Base-by-base conservation (phyloP, 2,113 vertebrate species). In the Trematocara macrostoma region DNA sequence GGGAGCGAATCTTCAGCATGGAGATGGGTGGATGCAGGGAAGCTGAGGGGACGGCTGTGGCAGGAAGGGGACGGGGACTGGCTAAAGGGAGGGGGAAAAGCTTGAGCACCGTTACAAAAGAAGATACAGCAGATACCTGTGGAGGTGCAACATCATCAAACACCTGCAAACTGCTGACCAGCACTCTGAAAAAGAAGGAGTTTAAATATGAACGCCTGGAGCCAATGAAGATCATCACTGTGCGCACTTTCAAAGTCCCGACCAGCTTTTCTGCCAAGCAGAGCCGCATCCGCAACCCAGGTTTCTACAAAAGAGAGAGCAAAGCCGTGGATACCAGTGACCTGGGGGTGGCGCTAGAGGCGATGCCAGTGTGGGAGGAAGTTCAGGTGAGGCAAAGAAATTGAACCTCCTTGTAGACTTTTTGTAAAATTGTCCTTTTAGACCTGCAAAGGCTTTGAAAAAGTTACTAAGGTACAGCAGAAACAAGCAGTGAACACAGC, bases 1-100 rank as follows among this genome's bases (percentile, higher is more conserved):
- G 98, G 97, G 98, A 99, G 90, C 96, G 93, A 8, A 99, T 99
- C 88, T 99, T 99, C 93, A 99, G 96, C 89, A 99, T 98, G 97
- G 99, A 98, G 85, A 96, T 95, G 35, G 94, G 95, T 1, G 95
- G 96, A 55, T 97, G 97, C 96, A 87, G 96, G 95, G 87, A 92
- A 82, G 85, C 95, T 9, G 89, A 45, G 16, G 80, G n/a, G 40
- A 18, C 15, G 16, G 6, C 64, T 23, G 42, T 1, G 7, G 15
- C 4, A 15, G 85, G 47, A 5, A 56, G 55, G 78, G 88, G n/a
- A 11, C 18, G 16, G 20, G 6, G 18, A 4, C 8, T 5, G 18
- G 11, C 12, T 5, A 49, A 84, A 56, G 4, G 78, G 1, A 71
- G 16, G 20, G 40, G 51, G 15, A 76, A 15, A 52, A 35, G 40